Evolutionary conservation across 2,888 invertebrate species (phyloP).

Genomic region (Trilocha varians): DNA sequence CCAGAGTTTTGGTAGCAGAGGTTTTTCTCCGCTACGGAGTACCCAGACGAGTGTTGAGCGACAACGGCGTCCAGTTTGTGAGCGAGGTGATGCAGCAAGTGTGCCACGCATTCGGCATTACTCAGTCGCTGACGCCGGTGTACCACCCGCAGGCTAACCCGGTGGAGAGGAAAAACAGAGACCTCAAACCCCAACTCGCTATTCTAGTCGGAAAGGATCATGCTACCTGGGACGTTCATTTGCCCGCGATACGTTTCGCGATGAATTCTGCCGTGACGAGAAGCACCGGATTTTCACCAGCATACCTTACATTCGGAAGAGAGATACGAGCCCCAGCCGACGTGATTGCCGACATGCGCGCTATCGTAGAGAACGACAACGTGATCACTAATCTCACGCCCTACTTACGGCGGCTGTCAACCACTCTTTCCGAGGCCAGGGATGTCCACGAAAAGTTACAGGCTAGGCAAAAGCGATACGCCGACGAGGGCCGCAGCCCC

Average conservation of each 20-base stretch:
- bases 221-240: too few relatives aligned
- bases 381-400: too few relatives aligned
- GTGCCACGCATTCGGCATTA: background rate
- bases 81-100: conserved; percentile 7
- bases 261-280: background rate
- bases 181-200: conserved; percentile 18
- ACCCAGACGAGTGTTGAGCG: conserved; percentile 26
- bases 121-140: conserved; percentile 1
- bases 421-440: too few relatives aligned
- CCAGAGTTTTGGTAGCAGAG: conserved; percentile 13
- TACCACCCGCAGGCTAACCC: conserved; percentile 21
- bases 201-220: too few relatives aligned
- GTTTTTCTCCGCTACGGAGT: conserved; percentile 26
- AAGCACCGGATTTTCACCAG: background rate
- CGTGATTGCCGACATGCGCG: background rate
- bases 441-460: too few relatives aligned
- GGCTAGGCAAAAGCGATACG: too few relatives aligned
- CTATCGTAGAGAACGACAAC: too few relatives aligned
- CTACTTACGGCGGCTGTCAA: too few relatives aligned
- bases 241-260: background rate
- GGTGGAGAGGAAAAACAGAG: conserved; percentile 26
- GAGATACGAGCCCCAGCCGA: too few relatives aligned
- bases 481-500: too few relatives aligned
- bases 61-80: conserved; percentile 26
- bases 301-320: background rate